Evolutionary conservation across 2,797 vertebrate species (phyloP).

Genomic region (Crocodylus rhombifer): DNA sequence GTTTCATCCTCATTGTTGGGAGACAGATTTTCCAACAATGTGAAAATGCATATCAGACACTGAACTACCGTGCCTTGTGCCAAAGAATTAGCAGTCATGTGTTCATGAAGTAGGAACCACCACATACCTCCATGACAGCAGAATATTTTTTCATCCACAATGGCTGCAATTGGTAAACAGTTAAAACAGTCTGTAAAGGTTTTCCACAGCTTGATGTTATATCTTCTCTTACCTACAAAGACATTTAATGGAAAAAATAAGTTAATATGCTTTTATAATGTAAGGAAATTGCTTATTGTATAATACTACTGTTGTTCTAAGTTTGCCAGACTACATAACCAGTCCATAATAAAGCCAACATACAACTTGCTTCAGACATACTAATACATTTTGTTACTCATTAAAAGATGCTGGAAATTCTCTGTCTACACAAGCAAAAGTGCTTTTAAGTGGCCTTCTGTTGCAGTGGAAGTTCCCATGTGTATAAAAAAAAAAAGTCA

Average conservation of each 20-base stretch:
- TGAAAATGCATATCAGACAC: neutral
- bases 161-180: conserved; percentile 97
- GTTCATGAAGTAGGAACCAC: neutral
- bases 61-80: neutral
- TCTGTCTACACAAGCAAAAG: neutral
- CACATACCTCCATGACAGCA: conserved; percentile 96
- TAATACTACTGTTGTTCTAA: neutral
- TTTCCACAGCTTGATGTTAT: conserved; percentile 99
- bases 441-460: neutral
- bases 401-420: neutral
- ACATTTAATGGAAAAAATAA: neutral
- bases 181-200: conserved; percentile 99
- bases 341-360: neutral
- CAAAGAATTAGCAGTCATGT: neutral
- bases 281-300: neutral
- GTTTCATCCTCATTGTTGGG: too few species aligned
- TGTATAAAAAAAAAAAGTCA: neutral
- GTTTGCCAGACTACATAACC: neutral
- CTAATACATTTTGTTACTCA: neutral
- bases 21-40: neutral
- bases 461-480: neutral
- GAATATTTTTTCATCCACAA: conserved; percentile 99
- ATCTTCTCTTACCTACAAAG: conserved; percentile 94
- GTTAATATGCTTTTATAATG: neutral
- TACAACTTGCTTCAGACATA: neutral